Conservation (phyloP, 2,888 invertebrate genomes). For the Habroteleia sp. region DNA sequence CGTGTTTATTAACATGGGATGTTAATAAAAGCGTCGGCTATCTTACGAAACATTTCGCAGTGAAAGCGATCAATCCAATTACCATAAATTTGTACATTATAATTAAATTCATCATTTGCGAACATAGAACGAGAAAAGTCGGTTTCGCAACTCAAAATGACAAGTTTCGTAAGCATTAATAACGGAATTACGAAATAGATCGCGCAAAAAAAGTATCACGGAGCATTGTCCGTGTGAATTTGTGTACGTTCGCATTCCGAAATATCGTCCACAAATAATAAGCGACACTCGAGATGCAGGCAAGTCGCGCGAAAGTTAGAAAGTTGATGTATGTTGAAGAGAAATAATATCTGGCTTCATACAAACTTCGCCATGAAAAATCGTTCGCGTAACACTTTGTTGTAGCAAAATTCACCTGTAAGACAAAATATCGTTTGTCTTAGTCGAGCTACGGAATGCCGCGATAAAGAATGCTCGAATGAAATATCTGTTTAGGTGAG, state of each 20-base stretch:
- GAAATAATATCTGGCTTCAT: slow-evolving; percentile 50
- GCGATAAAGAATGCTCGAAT: slow-evolving; percentile 40
- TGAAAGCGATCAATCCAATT: too few relatives aligned
- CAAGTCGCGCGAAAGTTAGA: slow-evolving; percentile 48
- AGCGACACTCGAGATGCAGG: slow-evolving; percentile 25
- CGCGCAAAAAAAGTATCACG: too few relatives aligned
- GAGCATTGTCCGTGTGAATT: slow-evolving; percentile 19
- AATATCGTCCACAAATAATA: slow-evolving; percentile 44
- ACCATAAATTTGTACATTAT: too few relatives aligned
- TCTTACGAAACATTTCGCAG: too few relatives aligned
- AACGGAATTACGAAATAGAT: too few relatives aligned
- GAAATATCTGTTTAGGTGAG: slow-evolving; percentile 31
- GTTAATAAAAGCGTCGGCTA: too few relatives aligned
- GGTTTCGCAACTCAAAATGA: too few relatives aligned
- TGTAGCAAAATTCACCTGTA: slow-evolving; percentile 37
- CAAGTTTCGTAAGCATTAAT: too few relatives aligned
- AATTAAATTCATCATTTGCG: too few relatives aligned
- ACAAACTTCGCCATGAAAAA: slow-evolving; percentile 51
- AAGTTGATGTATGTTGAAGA: slow-evolving; percentile 43
- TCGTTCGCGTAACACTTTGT: slow-evolving; percentile 29
- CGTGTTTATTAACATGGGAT: too few relatives aligned
- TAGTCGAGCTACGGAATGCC: slow-evolving; percentile 20
- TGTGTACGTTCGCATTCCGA: neutral
- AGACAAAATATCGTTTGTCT: slow-evolving; percentile 51
- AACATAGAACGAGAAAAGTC: too few relatives aligned